Evolutionary conservation across 1,140 invertebrate genomes (phyloP), one percentile per base, ranked within the genome.

Genomic region (Trichoplusia ni): DNA sequence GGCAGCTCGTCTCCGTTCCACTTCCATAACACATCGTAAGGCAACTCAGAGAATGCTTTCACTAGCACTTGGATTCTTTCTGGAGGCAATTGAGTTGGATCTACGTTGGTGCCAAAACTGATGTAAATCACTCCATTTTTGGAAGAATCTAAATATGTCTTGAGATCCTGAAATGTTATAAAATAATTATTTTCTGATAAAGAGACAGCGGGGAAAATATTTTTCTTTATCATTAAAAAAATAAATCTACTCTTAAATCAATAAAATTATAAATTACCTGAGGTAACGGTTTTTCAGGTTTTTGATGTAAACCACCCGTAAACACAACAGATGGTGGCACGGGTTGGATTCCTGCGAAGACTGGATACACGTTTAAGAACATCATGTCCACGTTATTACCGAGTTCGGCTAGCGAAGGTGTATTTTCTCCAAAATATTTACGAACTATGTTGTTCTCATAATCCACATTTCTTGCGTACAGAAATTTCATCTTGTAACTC

Each of bases 281-380:
- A 7, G 42, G 42, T 1, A 46, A 23, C 0, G 25, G 21, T 14
- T 46, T 46, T 14, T 1, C 9, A 13, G 42, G 42, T 8, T 46
- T 46, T 27, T 51, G 47, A 21, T 51, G 31, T 2, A 49, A n/a
- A 4, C 25, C 40, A 7, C 21, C 8, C 11, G 27, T 7, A 11
- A 14, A 46, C 0, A 46, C 9, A 11, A 46, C 42, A 27, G n/a
- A 4, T 8, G 42, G 42, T 1, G 42, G 42, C 13, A 46, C 42
- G 16, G 42, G 42, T 27, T 29, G 13, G 14, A 33, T 33, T 4
- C 29, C 47, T 19, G 16, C 47, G 18, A 31, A 51, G 8, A 56
- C 23, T 9, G 51, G 51, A 40, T 56, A 19, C n/a, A 40, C 5
- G 9, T 56, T 56, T 6, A 56, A 25, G 7, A 56, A 56, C 11